Evolutionary conservation across 2,888 invertebrate genomes (phyloP), one percentile per base, ranked within the genome.

Genomic region (Tiliacea citrago): DNA sequence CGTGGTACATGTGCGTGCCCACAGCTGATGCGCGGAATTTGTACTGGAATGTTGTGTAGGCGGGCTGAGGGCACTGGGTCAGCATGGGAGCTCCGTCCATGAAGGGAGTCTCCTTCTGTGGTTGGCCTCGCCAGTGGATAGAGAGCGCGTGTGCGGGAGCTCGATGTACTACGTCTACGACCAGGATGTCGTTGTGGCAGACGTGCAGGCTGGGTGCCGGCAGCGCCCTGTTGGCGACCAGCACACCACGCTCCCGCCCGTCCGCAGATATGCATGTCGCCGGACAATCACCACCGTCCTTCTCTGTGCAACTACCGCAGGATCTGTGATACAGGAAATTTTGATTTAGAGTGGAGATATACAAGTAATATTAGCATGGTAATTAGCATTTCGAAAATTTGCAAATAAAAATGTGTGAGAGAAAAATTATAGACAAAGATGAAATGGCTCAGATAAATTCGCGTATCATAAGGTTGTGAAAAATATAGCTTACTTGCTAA

Each of bases 51-150:
- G 97, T 97, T 4, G 97, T 97, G 89, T 97, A 98, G 62, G 98
- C 97, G 0, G 97, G 97, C 88, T 98, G 98, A 0, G 98, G 98
- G 87, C 98, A 98, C 91, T 98, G 98, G 0, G 98, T 98, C 70
- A 98, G 94, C 97, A 98, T 97, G 0, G 98, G 98, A n/a, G 97
- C 97, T 63, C 98, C 98, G 83, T 98, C 98, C 98, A 98, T 98
- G 90, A 97, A 98, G 0, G 98, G 98, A 13, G 98, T 97, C 94
- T 96, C 97, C 82, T 97, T 93, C 93, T 97, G 90, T 88, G 97
- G 98, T 83, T 98, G 98, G 0, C 98, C 98, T 81, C 98, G 97
- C 98, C 98, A 98, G 92, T 98, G 98, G 68, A 98, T 96, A 1
- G 98, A 97, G 0, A 98, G 95, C 0, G 97, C 97, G 88, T 98